Base-by-base conservation (phyloP, 2,797 vertebrate genomes). In the Scolopax rusticola region DNA sequence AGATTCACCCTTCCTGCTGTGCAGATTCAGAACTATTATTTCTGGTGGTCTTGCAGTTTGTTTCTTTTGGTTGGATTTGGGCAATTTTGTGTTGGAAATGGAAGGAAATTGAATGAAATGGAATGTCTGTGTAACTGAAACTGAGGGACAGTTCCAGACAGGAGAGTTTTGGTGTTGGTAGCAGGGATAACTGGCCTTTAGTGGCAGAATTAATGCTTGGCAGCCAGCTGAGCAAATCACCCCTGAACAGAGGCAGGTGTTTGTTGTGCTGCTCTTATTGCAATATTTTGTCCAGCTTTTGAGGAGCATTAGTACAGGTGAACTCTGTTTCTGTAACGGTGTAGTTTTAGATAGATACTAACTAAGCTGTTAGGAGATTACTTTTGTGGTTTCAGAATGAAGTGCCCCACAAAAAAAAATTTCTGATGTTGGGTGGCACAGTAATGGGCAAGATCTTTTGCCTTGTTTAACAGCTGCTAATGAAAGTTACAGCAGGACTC, bases 121-220 rank as follows among this genome's bases (percentile, higher is more conserved):
- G 36, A 36, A 36, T 36, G 36, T 36, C 36, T 9, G 0, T 11
- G 43, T 32, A 23, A 23, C 10, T 25, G 36, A 38, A 51, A 30
- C 3, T 2, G 36, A 64, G 59, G 51, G 25, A 0, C 4, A 12
- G 24, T 4, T 59, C 30, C 33, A 78, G 57, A 2, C 0, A 2
- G 1, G 11, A 20, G 47, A 40, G 18, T 28, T 71, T 15, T 2
- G 2, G 11, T 61, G 18, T 59, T 74, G 18, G 6, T 16, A 23
- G 14, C 43, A 28, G 47, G 36, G 38, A 1, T 51, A 6, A 8
- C 8, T 28, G 1, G 6, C 4, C 12, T 21, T 61, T 4, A 7
- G 1, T 4, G 30, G 53, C 45, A 65, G 32, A 69, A 21, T 30
- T 27, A n/a, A 9, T 6, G 21, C 24, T 11, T 16, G 24, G 57